These are phyloP conservation scores for Metalampra italica DNA, from an alignment of 2,888 invertebrate genomes.

Conservation along the genomic window DNA sequence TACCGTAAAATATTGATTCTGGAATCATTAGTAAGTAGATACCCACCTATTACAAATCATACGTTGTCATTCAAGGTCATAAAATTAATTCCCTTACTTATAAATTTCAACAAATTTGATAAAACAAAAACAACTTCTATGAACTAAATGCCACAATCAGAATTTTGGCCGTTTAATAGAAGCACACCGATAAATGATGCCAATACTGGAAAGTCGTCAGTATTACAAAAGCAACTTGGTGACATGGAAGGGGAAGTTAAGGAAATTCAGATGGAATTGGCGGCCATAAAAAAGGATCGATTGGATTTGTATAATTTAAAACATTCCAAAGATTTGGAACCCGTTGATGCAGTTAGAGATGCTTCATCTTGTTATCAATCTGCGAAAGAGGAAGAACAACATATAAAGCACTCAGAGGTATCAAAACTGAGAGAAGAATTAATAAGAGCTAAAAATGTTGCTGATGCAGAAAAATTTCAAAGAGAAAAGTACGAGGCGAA, in stretches of 20 bases:
- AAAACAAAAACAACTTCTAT: too few species aligned
- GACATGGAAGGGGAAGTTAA: conserved; percentile 66
- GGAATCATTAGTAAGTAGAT: too few species aligned
- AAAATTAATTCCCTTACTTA: too few species aligned
- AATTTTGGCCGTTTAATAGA: conserved; percentile 49
- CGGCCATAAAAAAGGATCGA: conserved; percentile 47
- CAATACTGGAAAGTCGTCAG: conserved; percentile 23
- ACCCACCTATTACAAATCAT: too few species aligned
- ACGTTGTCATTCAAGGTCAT: too few species aligned
- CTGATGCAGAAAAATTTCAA: conserved; percentile 52
- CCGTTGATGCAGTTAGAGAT: not conserved
- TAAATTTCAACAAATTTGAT: too few species aligned
- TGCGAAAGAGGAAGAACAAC: not conserved
- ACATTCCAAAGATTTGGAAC: conserved; percentile 8
- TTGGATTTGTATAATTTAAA: conserved; percentile 30
- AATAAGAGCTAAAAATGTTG: conserved; percentile 45
- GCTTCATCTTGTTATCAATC: not conserved
- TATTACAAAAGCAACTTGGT: conserved; percentile 56
- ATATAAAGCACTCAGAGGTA: not conserved
- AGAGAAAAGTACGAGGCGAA: conserved; percentile 54
- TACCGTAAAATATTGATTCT: too few species aligned
- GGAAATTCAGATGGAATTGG: conserved; percentile 61
- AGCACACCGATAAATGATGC: conserved; percentile 22
- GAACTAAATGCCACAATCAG: conserved; percentile 48
- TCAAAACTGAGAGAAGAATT: conserved; percentile 47